Evolutionary conservation across 2,797 vertebrate genomes (phyloP).

Genomic region (Melanogrammus aeglefinus): DNA sequence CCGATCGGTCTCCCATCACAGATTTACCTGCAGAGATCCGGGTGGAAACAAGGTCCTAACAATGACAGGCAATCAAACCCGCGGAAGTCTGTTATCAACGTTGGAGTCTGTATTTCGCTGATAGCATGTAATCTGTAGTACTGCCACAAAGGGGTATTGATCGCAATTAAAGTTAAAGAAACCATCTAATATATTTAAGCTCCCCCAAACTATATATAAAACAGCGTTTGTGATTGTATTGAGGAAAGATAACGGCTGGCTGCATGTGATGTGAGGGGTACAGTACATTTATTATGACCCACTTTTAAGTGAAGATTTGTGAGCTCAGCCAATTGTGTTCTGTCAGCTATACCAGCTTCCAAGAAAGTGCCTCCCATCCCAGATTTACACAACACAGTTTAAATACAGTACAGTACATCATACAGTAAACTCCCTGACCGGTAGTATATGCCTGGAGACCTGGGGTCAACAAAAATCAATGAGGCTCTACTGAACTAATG

Average conservation of each 20-base stretch:
- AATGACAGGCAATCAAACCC: neutral
- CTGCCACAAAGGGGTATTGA: neutral
- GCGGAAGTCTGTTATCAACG: neutral
- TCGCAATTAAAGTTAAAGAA: neutral
- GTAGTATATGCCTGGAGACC: too few species aligned
- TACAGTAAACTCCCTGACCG: neutral
- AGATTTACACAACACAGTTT: neutral
- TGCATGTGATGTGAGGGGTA: neutral
- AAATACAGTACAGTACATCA: neutral
- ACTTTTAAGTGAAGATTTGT: neutral
- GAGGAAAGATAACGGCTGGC: neutral
- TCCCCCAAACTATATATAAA: neutral
- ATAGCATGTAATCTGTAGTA: neutral
- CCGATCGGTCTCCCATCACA: neutral
- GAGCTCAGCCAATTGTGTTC: too few species aligned
- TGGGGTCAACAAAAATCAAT: neutral
- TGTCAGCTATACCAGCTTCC: neutral
- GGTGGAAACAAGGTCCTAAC: neutral
- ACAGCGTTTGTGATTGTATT: neutral
- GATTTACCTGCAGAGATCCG: neutral
- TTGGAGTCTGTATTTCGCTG: neutral
- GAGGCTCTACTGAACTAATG: neutral
- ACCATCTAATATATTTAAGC: neutral
- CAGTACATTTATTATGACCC: neutral
- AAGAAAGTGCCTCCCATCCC: neutral